phyloP scores from a whole-genome alignment of 1,140 invertebrate species.

The Anastatus disparis region DNA sequence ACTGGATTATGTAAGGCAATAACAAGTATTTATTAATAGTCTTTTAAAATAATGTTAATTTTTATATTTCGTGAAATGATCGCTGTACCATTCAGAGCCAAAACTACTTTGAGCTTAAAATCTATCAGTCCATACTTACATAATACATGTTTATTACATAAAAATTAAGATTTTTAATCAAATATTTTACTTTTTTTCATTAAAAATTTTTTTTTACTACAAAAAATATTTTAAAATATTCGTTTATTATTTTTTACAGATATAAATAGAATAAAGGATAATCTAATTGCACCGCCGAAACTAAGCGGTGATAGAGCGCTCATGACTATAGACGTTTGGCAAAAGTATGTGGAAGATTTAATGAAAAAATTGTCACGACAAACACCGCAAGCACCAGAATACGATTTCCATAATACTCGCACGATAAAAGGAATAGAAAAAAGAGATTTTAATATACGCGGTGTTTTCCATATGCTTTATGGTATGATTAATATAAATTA shows the following conservation, averaged over 20 bases:
- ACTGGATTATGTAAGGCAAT: too few species aligned
- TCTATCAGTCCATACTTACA: too few species aligned
- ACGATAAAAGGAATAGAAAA: slow-evolving; percentile 17
- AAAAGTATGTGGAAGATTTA: slow-evolving; percentile 44
- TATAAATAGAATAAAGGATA: slow-evolving; percentile 42
- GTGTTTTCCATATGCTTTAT: slow-evolving; percentile 41
- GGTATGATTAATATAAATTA: slow-evolving; percentile 22
- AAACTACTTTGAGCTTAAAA: too few species aligned
- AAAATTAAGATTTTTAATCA: too few species aligned
- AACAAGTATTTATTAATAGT: too few species aligned
- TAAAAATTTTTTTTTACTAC: too few species aligned
- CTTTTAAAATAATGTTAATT: too few species aligned
- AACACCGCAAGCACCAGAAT: neutral
- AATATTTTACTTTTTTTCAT: too few species aligned
- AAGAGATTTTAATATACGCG: slow-evolving; percentile 37
- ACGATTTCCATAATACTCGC: slow-evolving; percentile 30
- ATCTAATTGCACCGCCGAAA: slow-evolving; percentile 30
- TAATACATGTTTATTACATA: too few species aligned
- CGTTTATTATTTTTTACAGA: slow-evolving; percentile 43
- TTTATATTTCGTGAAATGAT: too few species aligned
- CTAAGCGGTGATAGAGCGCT: slow-evolving; percentile 36
- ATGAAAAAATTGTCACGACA: slow-evolving; percentile 12
- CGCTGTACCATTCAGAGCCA: too few species aligned
- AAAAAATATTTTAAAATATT: too few species aligned
- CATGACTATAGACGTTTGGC: slow-evolving; percentile 44